Evolutionary conservation across 2,888 invertebrate species (phyloP), one percentile per base, ranked within the genome.

Genomic region (Drosophila mulleri): DNA sequence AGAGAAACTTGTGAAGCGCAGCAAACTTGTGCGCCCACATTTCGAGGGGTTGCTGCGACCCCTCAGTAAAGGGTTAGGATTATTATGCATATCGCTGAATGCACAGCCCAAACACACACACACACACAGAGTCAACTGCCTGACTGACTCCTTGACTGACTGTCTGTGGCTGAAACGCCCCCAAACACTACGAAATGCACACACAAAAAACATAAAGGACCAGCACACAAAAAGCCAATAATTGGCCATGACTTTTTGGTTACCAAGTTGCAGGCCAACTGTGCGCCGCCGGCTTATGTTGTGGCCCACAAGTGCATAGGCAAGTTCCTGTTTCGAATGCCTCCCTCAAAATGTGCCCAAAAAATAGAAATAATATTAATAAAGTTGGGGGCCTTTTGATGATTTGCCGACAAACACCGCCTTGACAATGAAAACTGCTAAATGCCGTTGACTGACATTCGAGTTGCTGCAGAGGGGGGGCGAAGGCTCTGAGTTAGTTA

Each of bases 361-460:
- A 18, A 42, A 18, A 11, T 6, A n/a, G 20, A 53, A 54, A 20
- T 69, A 87, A 77, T 84, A 84, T 88, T 82, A 85, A 78, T 75
- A 89, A 89, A 83, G 82, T 84, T 80, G 79, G 66, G 41, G 71
- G 62, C 61, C 73, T 72, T 88, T 88, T 89, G 85, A 82, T 85
- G 75, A 76, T 80, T 78, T 63, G 74, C 85, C 88, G 89, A 79
- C 89, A 83, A 72, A 74, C 71, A 60, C 68, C 72, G 86, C 79
- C 86, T 88, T 86, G 86, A 78, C 86, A 86, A 89, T 89, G 86
- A 86, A 86, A 86, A 80, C 82, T 80, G 85, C 79, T 87, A 89
- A 86, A 82, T 79, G 83, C 73, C 69, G 70, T 67, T 82, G 79
- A 82, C 74, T 64, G 66, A 65, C 75, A 68, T 67, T 76, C 56